Conservation (phyloP, 53 echinoderm and acorn worm species). For the Echinarachnius parma region DNA sequence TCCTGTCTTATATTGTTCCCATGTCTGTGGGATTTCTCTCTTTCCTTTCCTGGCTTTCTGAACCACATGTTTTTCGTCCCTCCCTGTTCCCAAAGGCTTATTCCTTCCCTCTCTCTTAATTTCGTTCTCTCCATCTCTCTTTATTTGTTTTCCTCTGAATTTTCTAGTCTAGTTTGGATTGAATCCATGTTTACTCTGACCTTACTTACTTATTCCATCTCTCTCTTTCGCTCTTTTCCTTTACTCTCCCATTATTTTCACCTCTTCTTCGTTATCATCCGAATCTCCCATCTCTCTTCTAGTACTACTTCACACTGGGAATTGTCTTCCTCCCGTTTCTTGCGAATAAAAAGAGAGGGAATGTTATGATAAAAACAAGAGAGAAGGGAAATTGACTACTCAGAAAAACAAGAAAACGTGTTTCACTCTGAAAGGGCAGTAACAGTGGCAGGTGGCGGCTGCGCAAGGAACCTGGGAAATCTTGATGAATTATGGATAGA, state of each 20-base stretch:
- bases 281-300: too few species aligned
- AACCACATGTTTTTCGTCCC: not conserved
- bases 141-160: not conserved
- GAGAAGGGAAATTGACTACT: too few species aligned
- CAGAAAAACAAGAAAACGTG: not conserved
- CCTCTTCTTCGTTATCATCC: too few species aligned
- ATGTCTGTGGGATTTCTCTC: too few species aligned
- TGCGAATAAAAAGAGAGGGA: too few species aligned
- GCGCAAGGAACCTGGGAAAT: constrained; percentile 22
- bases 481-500: constrained; percentile 35
- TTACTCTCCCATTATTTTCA: not conserved
- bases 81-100: not conserved
- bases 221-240: not conserved
- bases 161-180: too few species aligned
- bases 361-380: too few species aligned
- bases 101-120: not conserved
- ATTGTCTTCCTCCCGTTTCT: too few species aligned
- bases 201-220: not conserved
- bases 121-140: not conserved
- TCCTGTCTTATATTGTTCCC: too few species aligned
- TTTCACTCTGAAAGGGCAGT: constrained; percentile 12
- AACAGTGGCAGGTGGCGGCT: constrained; percentile 25
- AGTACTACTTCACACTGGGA: too few species aligned
- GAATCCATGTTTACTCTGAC: too few species aligned
- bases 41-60: not conserved